These are phyloP conservation scores for Oreochromis tanganicae DNA, from an alignment of 2,113 vertebrate species.

Conservation along the genomic window DNA sequence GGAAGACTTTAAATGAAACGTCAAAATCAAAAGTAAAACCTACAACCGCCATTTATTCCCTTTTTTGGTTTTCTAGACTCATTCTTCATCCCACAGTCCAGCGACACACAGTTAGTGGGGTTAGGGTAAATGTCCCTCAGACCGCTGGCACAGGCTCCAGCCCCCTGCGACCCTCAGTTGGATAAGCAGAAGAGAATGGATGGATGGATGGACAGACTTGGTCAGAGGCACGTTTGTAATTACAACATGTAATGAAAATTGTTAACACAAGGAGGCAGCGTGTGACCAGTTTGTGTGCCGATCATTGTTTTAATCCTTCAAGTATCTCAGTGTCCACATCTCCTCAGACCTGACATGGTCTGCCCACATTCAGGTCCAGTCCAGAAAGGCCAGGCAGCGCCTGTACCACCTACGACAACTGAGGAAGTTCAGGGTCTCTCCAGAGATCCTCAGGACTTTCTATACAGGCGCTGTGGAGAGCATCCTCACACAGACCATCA, in stretches of 20 bases:
- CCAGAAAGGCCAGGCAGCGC: background rate
- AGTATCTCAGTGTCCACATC: background rate
- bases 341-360: background rate
- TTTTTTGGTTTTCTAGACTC: background rate
- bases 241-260: background rate
- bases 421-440: background rate
- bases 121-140: background rate
- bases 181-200: accelerated
- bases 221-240: background rate
- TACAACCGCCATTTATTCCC: accelerated
- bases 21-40: background rate
- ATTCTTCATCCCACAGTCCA: background rate
- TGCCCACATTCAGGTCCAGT: background rate
- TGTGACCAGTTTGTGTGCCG: background rate
- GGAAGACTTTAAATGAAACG: background rate
- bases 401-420: background rate
- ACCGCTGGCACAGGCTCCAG: too few relatives aligned
- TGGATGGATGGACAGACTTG: background rate
- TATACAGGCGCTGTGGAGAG: background rate
- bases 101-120: accelerated
- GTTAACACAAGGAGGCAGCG: background rate
- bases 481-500: background rate
- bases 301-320: background rate
- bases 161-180: background rate
- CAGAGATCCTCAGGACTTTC: background rate